Conservation (phyloP, 2,888 invertebrate genomes). For the Osmoderma eremita region DNA sequence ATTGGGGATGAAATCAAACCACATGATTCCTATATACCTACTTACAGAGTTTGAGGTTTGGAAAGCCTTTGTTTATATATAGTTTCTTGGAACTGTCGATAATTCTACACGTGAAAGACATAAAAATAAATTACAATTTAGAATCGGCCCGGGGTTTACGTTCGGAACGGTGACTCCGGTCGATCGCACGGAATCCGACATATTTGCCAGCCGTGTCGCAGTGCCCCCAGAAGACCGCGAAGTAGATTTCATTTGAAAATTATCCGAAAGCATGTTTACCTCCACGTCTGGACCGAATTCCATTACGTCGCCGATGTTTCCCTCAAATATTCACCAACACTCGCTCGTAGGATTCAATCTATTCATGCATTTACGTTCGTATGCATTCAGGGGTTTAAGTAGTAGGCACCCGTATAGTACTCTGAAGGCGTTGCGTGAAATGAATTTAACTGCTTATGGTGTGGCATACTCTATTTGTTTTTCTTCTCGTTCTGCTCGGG, state of each 20-base stretch:
- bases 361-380: constrained; percentile 3
- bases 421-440: background rate
- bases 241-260: constrained; percentile 23
- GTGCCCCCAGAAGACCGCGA: background rate
- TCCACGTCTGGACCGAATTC: constrained; percentile 18
- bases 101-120: constrained; percentile 4
- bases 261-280: constrained; percentile 24
- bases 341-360: constrained; percentile 1
- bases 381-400: background rate
- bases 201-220: background rate
- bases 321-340: constrained; percentile 2
- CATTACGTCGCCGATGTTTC: constrained; percentile 16
- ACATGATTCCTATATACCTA: too few relatives aligned
- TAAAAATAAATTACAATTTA: constrained; percentile 27
- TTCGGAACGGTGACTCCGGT: background rate
- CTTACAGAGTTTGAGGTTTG: too few relatives aligned
- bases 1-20: too few relatives aligned
- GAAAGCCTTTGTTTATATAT: too few relatives aligned
- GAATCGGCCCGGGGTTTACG: constrained; percentile 3
- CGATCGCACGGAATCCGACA: constrained; percentile 10
- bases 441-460: constrained; percentile 6
- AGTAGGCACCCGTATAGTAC: background rate
- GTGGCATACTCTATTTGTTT: constrained; percentile 1
- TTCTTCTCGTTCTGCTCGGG: background rate
- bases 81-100: too few relatives aligned